Evolutionary conservation across 2,113 vertebrate species (phyloP), one percentile per base, ranked within the genome.

Genomic region (Hypocryptadius cinnamomeus): DNA sequence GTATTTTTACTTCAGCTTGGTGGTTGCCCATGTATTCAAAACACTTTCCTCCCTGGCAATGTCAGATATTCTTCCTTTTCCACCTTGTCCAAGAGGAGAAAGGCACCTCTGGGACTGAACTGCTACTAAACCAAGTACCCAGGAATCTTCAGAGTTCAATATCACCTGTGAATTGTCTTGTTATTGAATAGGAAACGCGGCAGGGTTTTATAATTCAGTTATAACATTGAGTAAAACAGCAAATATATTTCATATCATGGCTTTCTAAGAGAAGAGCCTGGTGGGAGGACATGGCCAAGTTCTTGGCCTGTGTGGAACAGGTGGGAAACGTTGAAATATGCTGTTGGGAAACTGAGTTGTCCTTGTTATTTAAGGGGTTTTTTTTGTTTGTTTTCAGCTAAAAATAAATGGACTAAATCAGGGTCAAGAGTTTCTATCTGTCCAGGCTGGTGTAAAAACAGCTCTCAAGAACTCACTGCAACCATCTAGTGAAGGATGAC

Each of bases 231-330:
- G 24, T 40, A 56, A 56, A 61, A 53, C 3, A 69, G 3, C 25
- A 84, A 64, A n/a, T 20, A 4, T 40, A 4, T 10, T 31, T 56
- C 28, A 4, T 14, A 22, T 7, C 0, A 2, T 60, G 35, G 19
- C 13, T 63, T 53, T 31, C 51, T 35, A 18, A 30, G 45, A 31
- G 53, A 72, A 23, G 15, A 50, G 25, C 25, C 10, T 10, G 11
- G 22, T 5, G 27, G 48, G 40, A 59, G 25, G 10, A 16, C 5
- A 1, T 3, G 7, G 27, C 1, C 3, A 59, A 17, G 22, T 30
- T 61, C 18, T 45, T 63, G 15, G 17, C 5, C 33, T 48, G 16
- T 17, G n/a, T 54, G 25, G 50, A 35, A 30, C 24, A 35, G 31
- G 18, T 33, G 16, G 47, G 35, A 54, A 54, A n/a, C 13, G 13